A percentile compares a stretch with the other conserved stretches of the same genome.
phyloP scores from a whole-genome alignment of 2,888 invertebrate genomes.

The Antheraea assamensis region DNA sequence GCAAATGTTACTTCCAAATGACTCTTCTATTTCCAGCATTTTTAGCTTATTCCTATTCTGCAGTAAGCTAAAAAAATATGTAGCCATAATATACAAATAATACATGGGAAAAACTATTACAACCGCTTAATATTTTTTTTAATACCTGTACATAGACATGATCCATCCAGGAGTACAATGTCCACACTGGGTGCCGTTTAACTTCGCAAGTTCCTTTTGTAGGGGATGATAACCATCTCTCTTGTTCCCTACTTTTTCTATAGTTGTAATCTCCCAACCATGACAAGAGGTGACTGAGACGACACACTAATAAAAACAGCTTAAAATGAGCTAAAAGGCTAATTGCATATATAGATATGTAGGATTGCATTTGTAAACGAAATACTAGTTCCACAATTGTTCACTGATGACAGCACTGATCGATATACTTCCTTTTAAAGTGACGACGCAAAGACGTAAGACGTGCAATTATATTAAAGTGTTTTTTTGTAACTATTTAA shows the following conservation, averaged over 20 bases:
- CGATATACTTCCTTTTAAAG: too few species aligned
- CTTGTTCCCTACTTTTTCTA: constrained; percentile 86
- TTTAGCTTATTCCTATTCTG: constrained; percentile 67
- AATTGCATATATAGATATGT: too few species aligned
- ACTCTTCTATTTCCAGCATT: constrained; percentile 85
- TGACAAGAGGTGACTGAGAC: constrained; percentile 75
- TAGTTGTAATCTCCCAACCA: constrained; percentile 85
- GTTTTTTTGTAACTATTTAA: too few species aligned
- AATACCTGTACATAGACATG: constrained; percentile 61
- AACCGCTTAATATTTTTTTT: too few species aligned
- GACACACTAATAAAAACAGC: constrained; percentile 62
- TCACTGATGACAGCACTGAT: too few species aligned
- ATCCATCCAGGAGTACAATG: constrained; percentile 79
- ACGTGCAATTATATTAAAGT: too few species aligned
- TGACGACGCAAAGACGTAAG: too few species aligned
- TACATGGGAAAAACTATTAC: too few species aligned
- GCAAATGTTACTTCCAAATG: constrained; percentile 87
- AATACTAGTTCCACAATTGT: too few species aligned
- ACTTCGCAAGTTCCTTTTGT: constrained; percentile 81
- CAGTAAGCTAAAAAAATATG: constrained; percentile 55
- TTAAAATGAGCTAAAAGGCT: too few species aligned
- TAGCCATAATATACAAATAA: not conserved
- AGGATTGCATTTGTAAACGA: too few species aligned
- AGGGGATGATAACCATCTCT: constrained; percentile 83
- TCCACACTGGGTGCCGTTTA: constrained; percentile 86